phyloP scores from a whole-genome alignment of 1,140 invertebrate genomes.

The Diuraphis noxia region DNA sequence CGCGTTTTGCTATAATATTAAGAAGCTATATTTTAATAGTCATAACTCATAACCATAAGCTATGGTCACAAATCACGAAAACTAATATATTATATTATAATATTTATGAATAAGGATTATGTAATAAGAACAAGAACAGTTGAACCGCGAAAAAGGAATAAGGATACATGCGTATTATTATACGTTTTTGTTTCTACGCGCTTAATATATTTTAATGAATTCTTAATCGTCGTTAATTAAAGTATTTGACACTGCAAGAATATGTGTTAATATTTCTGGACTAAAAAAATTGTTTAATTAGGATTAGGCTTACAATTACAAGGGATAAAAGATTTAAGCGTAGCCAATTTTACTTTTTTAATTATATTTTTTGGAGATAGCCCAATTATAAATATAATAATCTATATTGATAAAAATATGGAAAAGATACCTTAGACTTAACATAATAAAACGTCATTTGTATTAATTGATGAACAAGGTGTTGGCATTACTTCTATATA shows the following conservation, averaged over 20 bases:
- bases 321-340: not conserved
- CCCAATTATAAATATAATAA: not conserved
- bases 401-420: constrained; percentile 3
- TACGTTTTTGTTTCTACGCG: no score
- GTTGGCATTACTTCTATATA: constrained; percentile 26
- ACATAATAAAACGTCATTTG: not conserved
- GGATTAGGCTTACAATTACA: not conserved
- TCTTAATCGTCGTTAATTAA: not conserved
- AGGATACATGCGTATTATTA: no score
- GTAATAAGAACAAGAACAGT: not conserved
- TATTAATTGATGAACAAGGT: constrained; percentile 11
- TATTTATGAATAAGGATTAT: not conserved
- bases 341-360: not conserved
- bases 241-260: not conserved
- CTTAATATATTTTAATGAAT: not conserved
- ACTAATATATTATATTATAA: not conserved
- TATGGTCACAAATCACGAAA: not conserved
- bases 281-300: not conserved
- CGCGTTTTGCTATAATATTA: not conserved
- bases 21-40: not conserved
- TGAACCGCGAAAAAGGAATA: not conserved
- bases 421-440: not conserved
- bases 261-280: not conserved
- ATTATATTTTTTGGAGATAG: not conserved
- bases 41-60: not conserved